Evolutionary conservation across 2,113 vertebrate genomes (phyloP).

Genomic region (Numenius arquata): DNA sequence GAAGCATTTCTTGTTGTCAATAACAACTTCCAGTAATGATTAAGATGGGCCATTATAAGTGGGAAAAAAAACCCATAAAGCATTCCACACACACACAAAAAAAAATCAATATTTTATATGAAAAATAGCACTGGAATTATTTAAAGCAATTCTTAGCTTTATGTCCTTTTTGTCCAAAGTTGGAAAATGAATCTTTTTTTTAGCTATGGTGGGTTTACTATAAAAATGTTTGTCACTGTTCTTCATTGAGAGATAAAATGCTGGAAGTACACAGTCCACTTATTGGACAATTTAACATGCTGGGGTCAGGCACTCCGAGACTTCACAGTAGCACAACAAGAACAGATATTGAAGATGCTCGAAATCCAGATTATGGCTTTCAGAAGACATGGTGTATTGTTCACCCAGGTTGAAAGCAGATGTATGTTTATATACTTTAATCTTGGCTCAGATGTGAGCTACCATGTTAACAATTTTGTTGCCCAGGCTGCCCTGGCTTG

Average conservation of each 20-base stretch:
- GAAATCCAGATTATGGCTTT: slow-evolving; percentile 34
- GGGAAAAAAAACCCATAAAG: background rate
- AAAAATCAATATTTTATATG: background rate
- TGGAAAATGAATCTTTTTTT: slow-evolving; percentile 37
- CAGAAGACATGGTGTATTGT: slow-evolving; percentile 4
- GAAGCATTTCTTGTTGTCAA: slow-evolving; percentile 39
- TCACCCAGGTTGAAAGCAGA: slow-evolving; percentile 53
- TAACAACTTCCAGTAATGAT: slow-evolving; percentile 46
- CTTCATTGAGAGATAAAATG: slow-evolving; percentile 52
- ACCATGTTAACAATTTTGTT: slow-evolving; percentile 69
- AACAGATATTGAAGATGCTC: slow-evolving; percentile 8
- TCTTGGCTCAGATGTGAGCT: slow-evolving; percentile 69
- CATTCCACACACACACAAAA: background rate
- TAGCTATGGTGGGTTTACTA: slow-evolving; percentile 28
- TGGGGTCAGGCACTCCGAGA: slow-evolving; percentile 6
- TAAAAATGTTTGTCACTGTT: slow-evolving; percentile 54
- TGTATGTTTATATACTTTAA: slow-evolving; percentile 61
- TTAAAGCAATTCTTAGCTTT: slow-evolving; percentile 25
- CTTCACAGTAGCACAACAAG: slow-evolving; percentile 18
- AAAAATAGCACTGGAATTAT: background rate
- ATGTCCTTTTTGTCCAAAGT: slow-evolving; percentile 3
- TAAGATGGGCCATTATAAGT: background rate
- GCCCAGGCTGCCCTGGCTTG: slow-evolving; percentile 72
- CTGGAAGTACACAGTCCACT: background rate
- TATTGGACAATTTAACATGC: slow-evolving; percentile 5